Evolutionary conservation across 2,113 vertebrate genomes (phyloP).

Genomic region (Passer domesticus): DNA sequence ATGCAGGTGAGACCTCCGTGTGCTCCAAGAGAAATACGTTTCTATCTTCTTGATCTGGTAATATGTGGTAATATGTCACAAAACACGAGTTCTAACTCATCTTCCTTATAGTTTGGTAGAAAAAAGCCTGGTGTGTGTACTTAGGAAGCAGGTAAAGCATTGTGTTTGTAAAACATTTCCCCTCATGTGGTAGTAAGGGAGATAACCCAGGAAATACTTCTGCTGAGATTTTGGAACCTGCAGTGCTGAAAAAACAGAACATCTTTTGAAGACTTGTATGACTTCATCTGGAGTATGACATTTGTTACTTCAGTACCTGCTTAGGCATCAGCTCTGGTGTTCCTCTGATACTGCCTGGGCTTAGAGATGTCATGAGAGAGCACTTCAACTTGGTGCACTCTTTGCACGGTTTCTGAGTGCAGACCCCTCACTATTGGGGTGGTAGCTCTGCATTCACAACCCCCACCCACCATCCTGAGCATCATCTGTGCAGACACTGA

Average conservation of each 20-base stretch:
- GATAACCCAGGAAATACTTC: not conserved
- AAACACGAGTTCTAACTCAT: not conserved
- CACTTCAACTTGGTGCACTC: not conserved
- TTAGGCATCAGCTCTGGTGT: not conserved
- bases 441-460: not conserved
- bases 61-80: not conserved
- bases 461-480: not conserved
- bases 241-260: not conserved
- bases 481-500: not conserved
- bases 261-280: not conserved
- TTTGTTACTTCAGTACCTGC: not conserved
- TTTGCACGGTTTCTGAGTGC: not conserved
- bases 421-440: not conserved
- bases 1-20: conserved; percentile 81
- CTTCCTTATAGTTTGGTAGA: not conserved
- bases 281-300: not conserved
- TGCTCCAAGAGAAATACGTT: not conserved
- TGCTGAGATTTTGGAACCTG: not conserved
- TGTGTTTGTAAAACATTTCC: not conserved
- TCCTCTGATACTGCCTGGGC: not conserved
- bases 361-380: not conserved
- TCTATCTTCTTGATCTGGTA: not conserved
- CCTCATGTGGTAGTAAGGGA: not conserved
- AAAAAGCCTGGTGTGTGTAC: not conserved
- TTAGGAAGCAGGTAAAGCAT: not conserved